These are phyloP conservation scores for Camponotus vicinus DNA, from an alignment of 1,140 invertebrate species.

Conservation along the genomic window DNA sequence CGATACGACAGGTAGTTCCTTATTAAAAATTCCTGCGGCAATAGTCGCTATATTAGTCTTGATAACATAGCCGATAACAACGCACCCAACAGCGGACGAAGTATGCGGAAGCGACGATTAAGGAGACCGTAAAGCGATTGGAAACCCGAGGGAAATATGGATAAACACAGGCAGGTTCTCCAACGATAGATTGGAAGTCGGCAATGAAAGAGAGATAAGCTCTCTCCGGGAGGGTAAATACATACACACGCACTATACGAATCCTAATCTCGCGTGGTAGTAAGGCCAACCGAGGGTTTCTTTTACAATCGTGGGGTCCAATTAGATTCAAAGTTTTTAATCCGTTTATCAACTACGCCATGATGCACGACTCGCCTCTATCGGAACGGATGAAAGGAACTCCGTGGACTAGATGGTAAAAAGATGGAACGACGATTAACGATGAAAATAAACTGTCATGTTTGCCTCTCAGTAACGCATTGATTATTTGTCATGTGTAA, in stretches of 20 bases:
- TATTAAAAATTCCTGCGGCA: constrained; percentile 48
- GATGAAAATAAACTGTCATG: constrained; percentile 21
- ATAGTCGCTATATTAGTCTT: constrained; percentile 24
- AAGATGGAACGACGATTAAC: constrained; percentile 47
- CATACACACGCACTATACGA: constrained; percentile 39
- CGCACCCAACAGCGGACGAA: constrained; percentile 17
- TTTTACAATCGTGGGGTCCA: constrained; percentile 73
- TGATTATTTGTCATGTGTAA: no score
- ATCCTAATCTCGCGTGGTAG: constrained; percentile 71
- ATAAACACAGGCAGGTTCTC: constrained; percentile 72
- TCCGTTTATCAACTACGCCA: constrained; percentile 73
- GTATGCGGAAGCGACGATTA: constrained; percentile 73
- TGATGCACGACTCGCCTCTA: constrained; percentile 63
- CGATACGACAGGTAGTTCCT: constrained; percentile 34
- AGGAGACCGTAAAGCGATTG: constrained; percentile 67
- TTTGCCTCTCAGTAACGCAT: no score
- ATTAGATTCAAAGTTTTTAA: constrained; percentile 76
- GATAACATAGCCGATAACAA: constrained; percentile 66
- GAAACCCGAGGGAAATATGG: constrained; percentile 59
- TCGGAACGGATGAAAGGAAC: constrained; percentile 66
- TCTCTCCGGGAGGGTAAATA: constrained; percentile 40
- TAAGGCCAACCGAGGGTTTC: constrained; percentile 68
- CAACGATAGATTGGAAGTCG: constrained; percentile 69
- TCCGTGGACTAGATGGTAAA: constrained; percentile 27
- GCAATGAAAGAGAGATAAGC: constrained; percentile 67